These are phyloP conservation scores for Parnassius smintheus DNA, from an alignment of 2,888 invertebrate species.

Conservation along the genomic window DNA sequence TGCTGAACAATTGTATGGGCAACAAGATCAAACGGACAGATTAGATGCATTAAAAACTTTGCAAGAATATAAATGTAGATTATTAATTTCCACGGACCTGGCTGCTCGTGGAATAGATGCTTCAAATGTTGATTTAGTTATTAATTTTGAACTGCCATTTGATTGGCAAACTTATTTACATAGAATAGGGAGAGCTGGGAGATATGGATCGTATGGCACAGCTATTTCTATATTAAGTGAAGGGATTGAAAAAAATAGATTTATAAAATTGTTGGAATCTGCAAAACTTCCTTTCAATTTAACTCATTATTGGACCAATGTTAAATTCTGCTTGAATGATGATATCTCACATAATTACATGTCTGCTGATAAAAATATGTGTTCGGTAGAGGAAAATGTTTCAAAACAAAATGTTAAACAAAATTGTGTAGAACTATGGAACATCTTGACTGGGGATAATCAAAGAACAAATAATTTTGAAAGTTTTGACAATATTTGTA, in stretches of 20 bases:
- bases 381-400: neutral
- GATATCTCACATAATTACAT: constrained; percentile 1
- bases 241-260: constrained; percentile 82
- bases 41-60: constrained; percentile 88
- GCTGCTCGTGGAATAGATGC: constrained; percentile 97
- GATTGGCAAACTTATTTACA: constrained; percentile 94
- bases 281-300: constrained; percentile 69
- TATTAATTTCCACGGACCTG: constrained; percentile 94
- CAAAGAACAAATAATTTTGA: constrained; percentile 32
- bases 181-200: constrained; percentile 96
- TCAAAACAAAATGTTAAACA: neutral
- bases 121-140: constrained; percentile 94
- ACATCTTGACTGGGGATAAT: constrained; percentile 11
- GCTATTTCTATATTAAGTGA: constrained; percentile 87
- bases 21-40: constrained; percentile 89
- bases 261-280: constrained; percentile 79
- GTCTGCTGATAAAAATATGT: neutral
- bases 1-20: constrained; percentile 88
- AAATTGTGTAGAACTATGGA: constrained; percentile 14
- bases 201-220: constrained; percentile 93
- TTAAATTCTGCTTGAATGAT: constrained; percentile 33
- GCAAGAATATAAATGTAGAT: constrained; percentile 89
- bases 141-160: constrained; percentile 93
- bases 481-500: constrained; percentile 43
- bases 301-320: constrained; percentile 50